Percentiles rank a stretch among this genome's conserved stretches.
Evolutionary conservation across 1,140 invertebrate genomes (phyloP).

Genomic region (Magallana ariakensis): DNA sequence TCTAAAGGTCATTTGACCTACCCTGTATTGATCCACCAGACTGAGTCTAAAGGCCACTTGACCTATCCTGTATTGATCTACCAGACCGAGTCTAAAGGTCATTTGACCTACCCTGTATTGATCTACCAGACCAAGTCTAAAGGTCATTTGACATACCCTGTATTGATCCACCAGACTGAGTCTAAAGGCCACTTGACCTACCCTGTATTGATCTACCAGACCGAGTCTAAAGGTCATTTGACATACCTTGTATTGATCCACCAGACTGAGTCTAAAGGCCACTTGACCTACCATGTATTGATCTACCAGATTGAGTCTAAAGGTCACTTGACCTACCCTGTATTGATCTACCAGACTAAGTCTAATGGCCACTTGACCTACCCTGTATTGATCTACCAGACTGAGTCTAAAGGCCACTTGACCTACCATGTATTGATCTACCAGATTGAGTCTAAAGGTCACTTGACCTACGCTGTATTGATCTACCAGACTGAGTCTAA

Average conservation of each 20-base stretch:
- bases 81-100: no score
- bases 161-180: constrained; percentile 77
- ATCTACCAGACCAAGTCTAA: no score
- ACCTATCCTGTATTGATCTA: constrained; percentile 87
- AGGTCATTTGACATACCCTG: constrained; percentile 85
- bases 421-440: constrained; percentile 87
- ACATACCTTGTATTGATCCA: constrained; percentile 87
- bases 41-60: not conserved
- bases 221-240: not conserved
- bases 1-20: constrained; percentile 77
- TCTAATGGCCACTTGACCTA: constrained; percentile 77
- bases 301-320: no score
- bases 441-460: no score
- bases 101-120: constrained; percentile 87
- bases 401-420: not conserved
- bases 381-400: constrained; percentile 85
- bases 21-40: constrained; percentile 85
- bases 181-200: constrained; percentile 77
- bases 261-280: no score
- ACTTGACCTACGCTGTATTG: constrained; percentile 87
- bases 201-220: constrained; percentile 85
- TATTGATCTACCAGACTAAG: constrained; percentile 77
- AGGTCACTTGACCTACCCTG: constrained; percentile 85
- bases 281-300: constrained; percentile 87
- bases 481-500: no score